Conservation (phyloP, 2,113 vertebrate species). For the Fulica atra region DNA sequence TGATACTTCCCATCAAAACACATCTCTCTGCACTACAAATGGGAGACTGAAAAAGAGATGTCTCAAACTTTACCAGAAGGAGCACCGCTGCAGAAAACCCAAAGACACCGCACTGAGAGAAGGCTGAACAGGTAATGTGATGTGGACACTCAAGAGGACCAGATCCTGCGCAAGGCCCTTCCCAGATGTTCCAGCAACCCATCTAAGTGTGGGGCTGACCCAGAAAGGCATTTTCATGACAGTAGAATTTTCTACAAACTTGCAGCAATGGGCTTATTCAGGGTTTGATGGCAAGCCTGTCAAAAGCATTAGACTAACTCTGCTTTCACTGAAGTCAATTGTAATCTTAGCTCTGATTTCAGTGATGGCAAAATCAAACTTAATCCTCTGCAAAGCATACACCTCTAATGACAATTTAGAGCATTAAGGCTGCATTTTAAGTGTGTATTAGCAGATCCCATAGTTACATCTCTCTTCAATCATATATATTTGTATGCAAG, state of each 20-base stretch:
- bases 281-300: background rate
- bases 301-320: background rate
- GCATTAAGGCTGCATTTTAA: background rate
- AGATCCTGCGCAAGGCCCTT: background rate
- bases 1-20: slow-evolving; percentile 51
- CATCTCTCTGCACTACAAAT: background rate
- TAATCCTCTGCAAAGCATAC: background rate
- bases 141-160: background rate
- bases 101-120: background rate
- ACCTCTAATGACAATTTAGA: background rate
- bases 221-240: background rate
- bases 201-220: background rate
- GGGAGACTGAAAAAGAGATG: background rate
- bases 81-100: background rate
- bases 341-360: background rate
- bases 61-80: background rate
- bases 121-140: rapidly evolving
- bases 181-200: background rate
- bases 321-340: background rate
- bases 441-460: background rate
- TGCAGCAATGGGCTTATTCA: background rate
- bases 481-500: background rate
- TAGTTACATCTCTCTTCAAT: background rate
- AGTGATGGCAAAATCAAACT: background rate
- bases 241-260: background rate